Evolutionary conservation across 2,113 vertebrate species (phyloP).

Genomic region (Silurus glanis): DNA sequence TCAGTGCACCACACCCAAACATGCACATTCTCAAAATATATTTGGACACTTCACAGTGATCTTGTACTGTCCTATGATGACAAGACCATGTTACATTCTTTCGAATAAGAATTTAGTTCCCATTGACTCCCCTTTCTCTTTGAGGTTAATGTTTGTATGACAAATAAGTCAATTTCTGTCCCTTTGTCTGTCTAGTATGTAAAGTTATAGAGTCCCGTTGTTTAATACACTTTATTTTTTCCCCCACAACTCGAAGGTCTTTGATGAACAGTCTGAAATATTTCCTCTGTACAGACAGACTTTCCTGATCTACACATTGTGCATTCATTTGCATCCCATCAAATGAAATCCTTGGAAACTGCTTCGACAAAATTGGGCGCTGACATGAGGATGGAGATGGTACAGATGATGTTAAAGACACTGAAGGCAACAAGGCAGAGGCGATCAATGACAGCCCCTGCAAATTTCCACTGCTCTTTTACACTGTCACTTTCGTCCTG

Average conservation of each 20-base stretch:
- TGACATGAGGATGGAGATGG: slow-evolving; percentile 81
- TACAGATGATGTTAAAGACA: slow-evolving; percentile 81
- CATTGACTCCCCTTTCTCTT: background rate
- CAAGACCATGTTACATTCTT: slow-evolving; percentile 15
- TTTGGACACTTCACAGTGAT: slow-evolving; percentile 30
- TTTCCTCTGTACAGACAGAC: slow-evolving; percentile 15
- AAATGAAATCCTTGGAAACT: slow-evolving; percentile 79
- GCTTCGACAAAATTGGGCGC: slow-evolving; percentile 79
- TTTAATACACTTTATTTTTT: background rate
- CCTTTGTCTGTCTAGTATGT: background rate
- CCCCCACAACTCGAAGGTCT: background rate
- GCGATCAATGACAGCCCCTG: slow-evolving; percentile 77
- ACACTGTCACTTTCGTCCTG: slow-evolving; percentile 70
- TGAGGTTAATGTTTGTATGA: slow-evolving; percentile 10
- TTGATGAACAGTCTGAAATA: slow-evolving; percentile 25
- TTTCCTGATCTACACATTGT: slow-evolving; percentile 4
- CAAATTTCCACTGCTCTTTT: slow-evolving; percentile 79
- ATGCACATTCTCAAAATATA: slow-evolving; percentile 36
- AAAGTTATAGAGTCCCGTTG: background rate
- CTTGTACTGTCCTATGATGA: slow-evolving; percentile 10
- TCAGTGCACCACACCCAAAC: background rate
- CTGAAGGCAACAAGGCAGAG: slow-evolving; percentile 80
- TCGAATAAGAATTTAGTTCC: background rate
- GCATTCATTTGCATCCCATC: slow-evolving; percentile 41
- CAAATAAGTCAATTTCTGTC: slow-evolving; percentile 27